Evolutionary conservation across 2,113 vertebrate species (phyloP).

Genomic region (Alosa alosa): DNA sequence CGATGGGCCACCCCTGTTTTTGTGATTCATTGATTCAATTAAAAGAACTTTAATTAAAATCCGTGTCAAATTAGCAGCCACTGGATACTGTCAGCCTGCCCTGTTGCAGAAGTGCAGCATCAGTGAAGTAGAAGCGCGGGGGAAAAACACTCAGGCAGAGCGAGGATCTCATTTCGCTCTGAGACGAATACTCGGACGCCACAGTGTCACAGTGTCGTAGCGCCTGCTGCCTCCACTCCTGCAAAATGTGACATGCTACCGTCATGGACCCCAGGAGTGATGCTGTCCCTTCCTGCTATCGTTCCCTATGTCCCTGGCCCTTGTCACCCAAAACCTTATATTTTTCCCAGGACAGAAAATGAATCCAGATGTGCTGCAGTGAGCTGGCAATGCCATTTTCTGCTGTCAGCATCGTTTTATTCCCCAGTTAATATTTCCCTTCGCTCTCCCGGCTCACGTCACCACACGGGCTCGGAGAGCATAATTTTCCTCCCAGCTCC

Average conservation of each 20-base stretch:
- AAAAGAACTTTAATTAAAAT: constrained; percentile 17
- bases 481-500: constrained; percentile 54
- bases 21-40: constrained; percentile 20
- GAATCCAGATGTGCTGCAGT: constrained; percentile 48
- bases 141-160: not conserved
- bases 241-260: not conserved
- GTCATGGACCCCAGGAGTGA: not conserved
- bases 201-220: constrained; percentile 26
- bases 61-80: constrained; percentile 12
- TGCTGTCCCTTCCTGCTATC: not conserved
- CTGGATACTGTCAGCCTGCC: constrained; percentile 13
- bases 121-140: constrained; percentile 5
- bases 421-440: constrained; percentile 60
- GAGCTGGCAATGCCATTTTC: constrained; percentile 56
- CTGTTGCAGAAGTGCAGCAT: not conserved
- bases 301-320: not conserved
- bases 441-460: constrained; percentile 5
- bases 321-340: not conserved
- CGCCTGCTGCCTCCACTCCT: not conserved
- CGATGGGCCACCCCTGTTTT: constrained; percentile 25
- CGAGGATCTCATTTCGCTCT: not conserved
- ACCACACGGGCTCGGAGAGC: constrained; percentile 52
- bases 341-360: constrained; percentile 28
- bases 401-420: constrained; percentile 67
- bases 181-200: not conserved